phyloP scores from a whole-genome alignment of 2,888 invertebrate genomes.

The Eupithecia pulchellata region DNA sequence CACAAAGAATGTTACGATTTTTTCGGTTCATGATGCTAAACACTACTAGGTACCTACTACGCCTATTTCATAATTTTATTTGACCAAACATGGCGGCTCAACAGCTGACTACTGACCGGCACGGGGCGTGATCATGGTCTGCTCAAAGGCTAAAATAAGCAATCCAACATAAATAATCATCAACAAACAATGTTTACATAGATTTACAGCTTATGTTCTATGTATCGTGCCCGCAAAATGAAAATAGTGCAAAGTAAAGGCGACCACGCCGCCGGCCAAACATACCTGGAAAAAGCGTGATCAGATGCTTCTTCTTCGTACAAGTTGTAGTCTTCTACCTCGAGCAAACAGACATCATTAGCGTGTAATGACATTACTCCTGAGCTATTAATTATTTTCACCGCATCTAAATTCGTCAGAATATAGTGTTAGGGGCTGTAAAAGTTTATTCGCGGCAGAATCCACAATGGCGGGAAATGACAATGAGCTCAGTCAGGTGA shows the following conservation, averaged over 20 bases:
- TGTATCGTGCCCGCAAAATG: conserved; percentile 13
- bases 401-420: conserved; percentile 64
- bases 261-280: conserved; percentile 83
- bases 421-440: conserved; percentile 53
- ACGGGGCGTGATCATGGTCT: conserved; percentile 77
- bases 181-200: conserved; percentile 47
- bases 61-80: conserved; percentile 83
- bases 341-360: conserved; percentile 84
- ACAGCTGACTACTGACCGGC: conserved; percentile 85
- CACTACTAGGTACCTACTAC: conserved; percentile 64
- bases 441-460: conserved; percentile 63
- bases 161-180: conserved; percentile 30
- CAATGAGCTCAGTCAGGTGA: conserved; percentile 85
- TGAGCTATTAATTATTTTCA: conserved; percentile 62
- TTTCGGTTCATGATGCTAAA: conserved; percentile 58
- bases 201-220: conserved; percentile 11
- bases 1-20: conserved; percentile 23
- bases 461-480: conserved; percentile 86
- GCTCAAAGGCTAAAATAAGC: conserved; percentile 59
- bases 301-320: conserved; percentile 84
- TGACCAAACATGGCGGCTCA: conserved; percentile 85
- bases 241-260: conserved; percentile 38
- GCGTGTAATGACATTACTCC: conserved; percentile 84
- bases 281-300: conserved; percentile 84
- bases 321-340: conserved; percentile 84